These are phyloP conservation scores for Caenorhabditis macrosperma DNA, from an alignment of 2,888 invertebrate genomes.

Conservation along the genomic window DNA sequence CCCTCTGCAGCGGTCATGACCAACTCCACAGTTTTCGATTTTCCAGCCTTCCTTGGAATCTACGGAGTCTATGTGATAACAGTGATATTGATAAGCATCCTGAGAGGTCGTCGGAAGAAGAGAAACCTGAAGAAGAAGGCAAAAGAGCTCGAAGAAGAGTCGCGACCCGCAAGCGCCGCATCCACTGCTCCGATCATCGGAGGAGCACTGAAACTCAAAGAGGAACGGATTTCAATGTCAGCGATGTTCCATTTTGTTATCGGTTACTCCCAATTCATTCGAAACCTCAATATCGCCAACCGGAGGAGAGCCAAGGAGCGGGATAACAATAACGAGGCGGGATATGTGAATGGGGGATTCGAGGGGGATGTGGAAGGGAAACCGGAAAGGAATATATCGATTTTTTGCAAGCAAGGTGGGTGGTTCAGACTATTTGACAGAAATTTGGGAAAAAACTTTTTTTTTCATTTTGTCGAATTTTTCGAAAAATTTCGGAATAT, in stretches of 20 bases:
- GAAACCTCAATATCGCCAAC: conserved; percentile 17
- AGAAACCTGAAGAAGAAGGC: conserved; percentile 22
- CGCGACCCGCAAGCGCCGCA: conserved; percentile 33
- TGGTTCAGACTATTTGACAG: too few relatives aligned
- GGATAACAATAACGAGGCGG: neutral
- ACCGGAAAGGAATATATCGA: conserved; percentile 1
- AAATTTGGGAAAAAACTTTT: too few relatives aligned
- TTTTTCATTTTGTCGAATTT: too few relatives aligned
- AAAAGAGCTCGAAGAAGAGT: neutral
- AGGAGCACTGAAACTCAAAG: conserved; percentile 4
- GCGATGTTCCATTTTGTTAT: conserved; percentile 19
- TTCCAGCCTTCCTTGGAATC: conserved; percentile 81
- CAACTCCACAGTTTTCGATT: too few relatives aligned
- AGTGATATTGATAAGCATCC: conserved; percentile 81
- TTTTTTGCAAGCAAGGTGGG: conserved; percentile 28
- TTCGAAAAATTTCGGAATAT: too few relatives aligned
- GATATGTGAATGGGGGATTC: conserved; percentile 29
- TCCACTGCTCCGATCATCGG: conserved; percentile 27
- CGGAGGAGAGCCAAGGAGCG: neutral
- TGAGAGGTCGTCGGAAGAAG: conserved; percentile 47
- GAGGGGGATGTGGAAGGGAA: conserved; percentile 22
- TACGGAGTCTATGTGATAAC: conserved; percentile 82
- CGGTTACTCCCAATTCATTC: conserved; percentile 37
- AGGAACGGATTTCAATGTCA: conserved; percentile 15
- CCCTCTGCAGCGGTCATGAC: too few relatives aligned